Conservation (phyloP, 2,888 invertebrate species). For the Lithophane ornitopus region DNA sequence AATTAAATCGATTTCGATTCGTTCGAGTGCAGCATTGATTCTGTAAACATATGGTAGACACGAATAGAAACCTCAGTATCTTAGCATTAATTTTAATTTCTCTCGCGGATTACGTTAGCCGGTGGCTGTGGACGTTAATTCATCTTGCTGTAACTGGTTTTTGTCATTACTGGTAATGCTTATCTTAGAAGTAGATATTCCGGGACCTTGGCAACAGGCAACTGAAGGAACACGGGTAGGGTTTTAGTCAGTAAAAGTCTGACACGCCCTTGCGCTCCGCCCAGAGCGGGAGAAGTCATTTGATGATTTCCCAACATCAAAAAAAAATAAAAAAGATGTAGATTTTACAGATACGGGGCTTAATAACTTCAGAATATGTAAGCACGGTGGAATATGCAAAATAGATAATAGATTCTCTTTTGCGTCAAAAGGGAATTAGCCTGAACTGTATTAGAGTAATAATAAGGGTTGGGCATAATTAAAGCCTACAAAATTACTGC, state of each 20-base stretch:
- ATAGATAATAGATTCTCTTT: constrained; percentile 20
- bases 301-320: too few relatives aligned
- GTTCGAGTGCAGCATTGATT: constrained; percentile 55
- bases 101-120: constrained; percentile 29
- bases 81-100: constrained; percentile 53
- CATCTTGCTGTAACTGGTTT: constrained; percentile 20
- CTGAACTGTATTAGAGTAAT: background rate
- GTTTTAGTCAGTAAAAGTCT: too few relatives aligned
- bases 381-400: constrained; percentile 23
- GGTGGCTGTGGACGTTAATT: constrained; percentile 25
- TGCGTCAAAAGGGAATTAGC: background rate
- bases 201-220: too few relatives aligned
- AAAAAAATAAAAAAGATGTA: too few relatives aligned
- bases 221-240: too few relatives aligned
- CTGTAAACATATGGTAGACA: constrained; percentile 50
- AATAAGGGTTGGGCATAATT: background rate
- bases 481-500: background rate
- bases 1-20: constrained; percentile 73
- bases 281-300: too few relatives aligned
- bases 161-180: constrained; percentile 29
- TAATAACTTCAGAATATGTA: constrained; percentile 13
- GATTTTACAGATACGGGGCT: constrained; percentile 10
- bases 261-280: too few relatives aligned
- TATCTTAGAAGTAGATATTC: constrained; percentile 19
- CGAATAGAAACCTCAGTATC: constrained; percentile 49